Evolutionary conservation across 2,113 vertebrate genomes (phyloP).

Genomic region (Cervus canadensis): DNA sequence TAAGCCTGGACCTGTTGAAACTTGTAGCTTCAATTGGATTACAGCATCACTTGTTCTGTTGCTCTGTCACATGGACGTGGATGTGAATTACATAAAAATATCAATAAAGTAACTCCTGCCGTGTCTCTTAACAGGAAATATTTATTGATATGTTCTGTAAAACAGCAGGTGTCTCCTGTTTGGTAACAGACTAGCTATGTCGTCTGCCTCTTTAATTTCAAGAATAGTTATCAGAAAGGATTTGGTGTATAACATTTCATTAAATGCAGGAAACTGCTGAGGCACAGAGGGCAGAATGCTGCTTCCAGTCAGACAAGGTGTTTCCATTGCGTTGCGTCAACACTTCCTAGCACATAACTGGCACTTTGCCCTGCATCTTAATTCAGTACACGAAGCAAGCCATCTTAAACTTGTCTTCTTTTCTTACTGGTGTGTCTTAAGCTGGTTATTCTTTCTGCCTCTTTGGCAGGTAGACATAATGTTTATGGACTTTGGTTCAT

Average conservation of each 20-base stretch:
- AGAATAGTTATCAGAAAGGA: constrained; percentile 60
- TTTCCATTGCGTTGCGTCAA: neutral
- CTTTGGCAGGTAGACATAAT: neutral
- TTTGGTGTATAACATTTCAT: constrained; percentile 24
- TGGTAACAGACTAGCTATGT: constrained; percentile 64
- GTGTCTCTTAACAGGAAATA: constrained; percentile 7
- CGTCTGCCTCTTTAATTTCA: constrained; percentile 70
- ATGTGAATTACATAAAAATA: neutral
- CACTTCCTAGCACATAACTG: neutral
- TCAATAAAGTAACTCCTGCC: neutral
- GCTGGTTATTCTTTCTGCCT: neutral
- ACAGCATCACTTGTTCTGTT: neutral
- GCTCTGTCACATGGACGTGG: neutral
- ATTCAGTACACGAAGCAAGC: neutral
- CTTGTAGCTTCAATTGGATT: neutral
- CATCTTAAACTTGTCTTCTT: neutral
- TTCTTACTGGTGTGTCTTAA: neutral
- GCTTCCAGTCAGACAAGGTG: constrained; percentile 37
- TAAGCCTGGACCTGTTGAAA: neutral
- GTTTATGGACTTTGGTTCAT: neutral
- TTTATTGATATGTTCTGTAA: neutral
- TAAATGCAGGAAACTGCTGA: constrained; percentile 73
- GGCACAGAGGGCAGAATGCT: constrained; percentile 56
- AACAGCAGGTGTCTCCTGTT: constrained; percentile 57
- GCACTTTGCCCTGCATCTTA: neutral